Conservation (phyloP, 2,888 invertebrate species). For the Linnaemya tessellans region DNA sequence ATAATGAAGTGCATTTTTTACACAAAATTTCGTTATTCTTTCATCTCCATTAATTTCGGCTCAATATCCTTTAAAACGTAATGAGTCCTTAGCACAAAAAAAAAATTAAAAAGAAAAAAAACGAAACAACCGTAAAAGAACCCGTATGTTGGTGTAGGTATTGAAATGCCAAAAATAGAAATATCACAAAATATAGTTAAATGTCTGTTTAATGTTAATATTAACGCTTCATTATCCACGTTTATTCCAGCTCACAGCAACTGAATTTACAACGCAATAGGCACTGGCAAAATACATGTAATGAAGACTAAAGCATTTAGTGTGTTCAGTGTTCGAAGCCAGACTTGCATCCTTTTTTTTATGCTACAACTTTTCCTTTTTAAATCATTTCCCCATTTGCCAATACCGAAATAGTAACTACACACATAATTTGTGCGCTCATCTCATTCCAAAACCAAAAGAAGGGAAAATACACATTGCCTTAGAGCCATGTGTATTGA, state of each 20-base stretch:
- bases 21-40: slow-evolving; percentile 34
- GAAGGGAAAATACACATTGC: slow-evolving; percentile 57
- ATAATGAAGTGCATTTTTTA: slow-evolving; percentile 30
- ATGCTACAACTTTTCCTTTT: slow-evolving; percentile 48
- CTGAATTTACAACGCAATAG: slow-evolving; percentile 35
- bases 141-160: background rate
- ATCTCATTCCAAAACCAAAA: slow-evolving; percentile 26
- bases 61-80: slow-evolving; percentile 38
- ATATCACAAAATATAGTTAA: slow-evolving; percentile 48
- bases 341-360: background rate
- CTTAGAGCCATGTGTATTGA: slow-evolving; percentile 56
- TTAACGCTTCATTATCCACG: slow-evolving; percentile 68
- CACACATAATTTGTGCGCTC: slow-evolving; percentile 15
- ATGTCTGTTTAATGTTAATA: slow-evolving; percentile 68
- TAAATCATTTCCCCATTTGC: slow-evolving; percentile 54
- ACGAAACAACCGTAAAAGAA: background rate
- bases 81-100: background rate
- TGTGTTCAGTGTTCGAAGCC: background rate
- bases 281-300: slow-evolving; percentile 6
- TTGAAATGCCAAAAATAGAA: slow-evolving; percentile 6
- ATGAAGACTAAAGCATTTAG: background rate
- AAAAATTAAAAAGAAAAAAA: too few species aligned
- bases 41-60: slow-evolving; percentile 34
- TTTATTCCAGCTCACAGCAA: slow-evolving; percentile 63
- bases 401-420: slow-evolving; percentile 9